Conservation (phyloP, 2,888 invertebrate species). For the Chrysolina haemoptera region DNA sequence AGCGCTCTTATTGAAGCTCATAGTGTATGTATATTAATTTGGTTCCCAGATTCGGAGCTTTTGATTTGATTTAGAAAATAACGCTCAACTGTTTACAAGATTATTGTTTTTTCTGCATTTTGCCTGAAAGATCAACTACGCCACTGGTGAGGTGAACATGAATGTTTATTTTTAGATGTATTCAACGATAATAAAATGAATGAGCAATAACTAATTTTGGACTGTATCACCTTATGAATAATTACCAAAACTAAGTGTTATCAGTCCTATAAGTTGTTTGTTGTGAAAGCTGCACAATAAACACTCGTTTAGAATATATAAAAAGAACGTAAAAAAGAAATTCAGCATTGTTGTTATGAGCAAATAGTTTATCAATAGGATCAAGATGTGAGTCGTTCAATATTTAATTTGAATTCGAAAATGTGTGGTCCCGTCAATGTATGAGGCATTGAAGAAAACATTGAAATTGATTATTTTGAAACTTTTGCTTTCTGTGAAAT, state of each 20-base stretch:
- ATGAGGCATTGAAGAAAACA: too few species aligned
- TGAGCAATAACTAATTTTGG: conserved; percentile 20
- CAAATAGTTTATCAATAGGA: too few species aligned
- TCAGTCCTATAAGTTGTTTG: not conserved
- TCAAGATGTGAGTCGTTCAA: not conserved
- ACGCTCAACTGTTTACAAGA: too few species aligned
- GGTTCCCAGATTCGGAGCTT: too few species aligned
- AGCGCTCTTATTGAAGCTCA: too few species aligned
- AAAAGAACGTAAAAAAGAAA: not conserved
- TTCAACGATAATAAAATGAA: not conserved
- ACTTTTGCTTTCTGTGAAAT: too few species aligned
- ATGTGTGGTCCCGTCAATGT: too few species aligned
- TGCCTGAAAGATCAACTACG: too few species aligned
- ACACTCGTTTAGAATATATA: not conserved
- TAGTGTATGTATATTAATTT: too few species aligned
- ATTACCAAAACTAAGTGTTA: not conserved
- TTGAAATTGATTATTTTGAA: too few species aligned
- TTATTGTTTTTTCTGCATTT: too few species aligned
- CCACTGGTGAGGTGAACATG: not conserved
- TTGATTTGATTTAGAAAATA: too few species aligned
- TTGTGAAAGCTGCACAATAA: not conserved
- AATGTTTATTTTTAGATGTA: conserved; percentile 16
- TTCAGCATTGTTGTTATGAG: not conserved
- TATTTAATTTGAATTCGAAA: not conserved
- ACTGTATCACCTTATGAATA: not conserved